phyloP scores from a whole-genome alignment of 2,888 invertebrate genomes.

The Thyatira batis region DNA sequence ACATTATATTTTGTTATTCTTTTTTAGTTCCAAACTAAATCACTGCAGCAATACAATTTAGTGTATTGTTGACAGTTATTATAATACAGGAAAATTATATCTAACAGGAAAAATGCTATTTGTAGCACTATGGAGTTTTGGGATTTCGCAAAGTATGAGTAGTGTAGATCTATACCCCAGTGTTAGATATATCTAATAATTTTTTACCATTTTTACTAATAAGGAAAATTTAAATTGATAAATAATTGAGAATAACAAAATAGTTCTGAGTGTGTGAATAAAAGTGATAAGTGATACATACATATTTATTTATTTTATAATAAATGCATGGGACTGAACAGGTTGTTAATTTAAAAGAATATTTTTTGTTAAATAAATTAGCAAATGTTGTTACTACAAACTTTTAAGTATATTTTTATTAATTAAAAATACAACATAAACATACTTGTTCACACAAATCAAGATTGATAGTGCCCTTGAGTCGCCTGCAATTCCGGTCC shows the following conservation, averaged over 20 bases:
- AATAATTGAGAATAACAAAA: no score
- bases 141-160: slow-evolving; percentile 3
- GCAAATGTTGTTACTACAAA: background rate
- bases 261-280: background rate
- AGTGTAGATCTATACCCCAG: slow-evolving; percentile 1
- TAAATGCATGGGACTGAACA: no score
- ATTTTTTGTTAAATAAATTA: background rate
- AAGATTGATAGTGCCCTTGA: slow-evolving; percentile 95
- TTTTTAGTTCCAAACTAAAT: no score
- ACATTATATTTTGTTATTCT: no score
- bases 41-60: background rate
- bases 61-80: background rate
- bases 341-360: background rate
- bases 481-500: slow-evolving; percentile 91
- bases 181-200: no score
- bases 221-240: no score
- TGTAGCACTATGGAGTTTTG: slow-evolving; percentile 4
- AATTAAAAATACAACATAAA: no score
- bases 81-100: slow-evolving; percentile 1
- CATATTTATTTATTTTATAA: no score
- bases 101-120: slow-evolving; percentile 5
- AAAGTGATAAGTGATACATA: background rate
- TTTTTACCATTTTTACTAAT: no score
- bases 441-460: slow-evolving; percentile 97
- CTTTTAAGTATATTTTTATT: background rate